Evolutionary conservation across 2,797 vertebrate species (phyloP), one percentile per base, ranked within the genome.

Genomic region (Meda fulgida): DNA sequence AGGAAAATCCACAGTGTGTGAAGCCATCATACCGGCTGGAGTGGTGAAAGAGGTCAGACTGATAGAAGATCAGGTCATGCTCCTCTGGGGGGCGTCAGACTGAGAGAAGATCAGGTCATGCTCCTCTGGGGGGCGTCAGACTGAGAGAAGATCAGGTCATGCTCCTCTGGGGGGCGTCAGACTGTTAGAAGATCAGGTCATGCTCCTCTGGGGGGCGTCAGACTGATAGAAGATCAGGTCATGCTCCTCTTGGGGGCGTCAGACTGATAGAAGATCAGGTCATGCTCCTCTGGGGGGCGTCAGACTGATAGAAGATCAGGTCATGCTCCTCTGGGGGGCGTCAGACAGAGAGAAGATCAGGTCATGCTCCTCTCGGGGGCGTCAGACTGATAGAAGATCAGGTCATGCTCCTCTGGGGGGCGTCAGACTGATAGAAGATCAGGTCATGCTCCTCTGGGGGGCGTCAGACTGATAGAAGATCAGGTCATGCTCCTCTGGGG

Each of bases 1-100:
- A 87, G 98, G 98, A 7, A 99, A 98, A 89, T 98, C 98, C 72
- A 97, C 96, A 0, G 85, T 90, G 72, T 89, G 86, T 85, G 91
- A 89, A 85, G 89, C 89, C 66, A 75, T 88, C 51, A 78, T 88
- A 8, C 93, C 94, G 0, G 93, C 86, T 18, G 89, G 80, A 48
- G 94, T 96, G 87, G 93, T 96, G 85, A 70, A 51, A 6, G 94
- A 96, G 94, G 95, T 95, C 88, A 34, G 46, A 1, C 5, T 48
- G 78, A 38, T 0, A 0, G 86, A 43, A 21, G 1, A 19, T 7
- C 18, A 31, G 1, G 2, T 31, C 3, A 3, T 23, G 8, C 2
- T 38, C 36, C 55, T 63, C 36, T 78, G 26, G 53, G n/a, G 55
- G 58, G n/a, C 16, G 16, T 10, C 36, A 65, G 38, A 43, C 31